Percentiles rank a stretch among this genome's conserved stretches.
phyloP scores from a whole-genome alignment of 2,888 invertebrate species.

The Adineta ricciae region DNA sequence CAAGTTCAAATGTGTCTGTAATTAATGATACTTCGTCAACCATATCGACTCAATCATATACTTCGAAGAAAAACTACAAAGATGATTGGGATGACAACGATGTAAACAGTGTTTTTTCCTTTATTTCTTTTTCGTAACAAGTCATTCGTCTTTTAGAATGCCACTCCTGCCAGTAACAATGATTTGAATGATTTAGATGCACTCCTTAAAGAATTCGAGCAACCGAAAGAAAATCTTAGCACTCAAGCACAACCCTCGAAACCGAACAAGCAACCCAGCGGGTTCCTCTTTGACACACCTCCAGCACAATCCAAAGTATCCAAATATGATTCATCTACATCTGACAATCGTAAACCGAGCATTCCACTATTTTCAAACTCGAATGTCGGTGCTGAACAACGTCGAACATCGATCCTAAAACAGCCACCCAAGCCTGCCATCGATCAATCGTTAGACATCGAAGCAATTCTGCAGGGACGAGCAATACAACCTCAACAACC shows the following conservation, averaged over 20 bases:
- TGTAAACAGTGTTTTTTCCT: neutral
- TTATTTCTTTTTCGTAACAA: neutral
- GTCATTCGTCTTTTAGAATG: neutral
- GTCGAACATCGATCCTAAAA: neutral
- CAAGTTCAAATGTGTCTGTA: neutral
- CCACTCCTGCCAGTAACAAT: neutral
- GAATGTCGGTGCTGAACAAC: neutral
- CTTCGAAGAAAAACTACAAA: neutral
- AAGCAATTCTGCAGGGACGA: neutral
- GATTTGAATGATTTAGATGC: neutral
- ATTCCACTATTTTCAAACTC: neutral
- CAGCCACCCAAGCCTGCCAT: neutral
- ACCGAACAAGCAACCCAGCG: neutral
- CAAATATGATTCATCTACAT: neutral
- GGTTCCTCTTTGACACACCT: neutral
- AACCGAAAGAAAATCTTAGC: neutral
- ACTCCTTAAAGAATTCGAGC: slow-evolving; percentile 16
- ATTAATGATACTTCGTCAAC: neutral
- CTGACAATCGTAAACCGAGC: neutral
- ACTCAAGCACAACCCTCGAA: neutral
- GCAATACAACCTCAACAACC: neutral
- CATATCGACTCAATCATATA: neutral
- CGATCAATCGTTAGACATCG: neutral
- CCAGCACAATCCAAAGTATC: neutral
- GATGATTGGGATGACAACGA: neutral